Base-by-base conservation (phyloP, 2,888 invertebrate species). In the Netelia melanura region DNA sequence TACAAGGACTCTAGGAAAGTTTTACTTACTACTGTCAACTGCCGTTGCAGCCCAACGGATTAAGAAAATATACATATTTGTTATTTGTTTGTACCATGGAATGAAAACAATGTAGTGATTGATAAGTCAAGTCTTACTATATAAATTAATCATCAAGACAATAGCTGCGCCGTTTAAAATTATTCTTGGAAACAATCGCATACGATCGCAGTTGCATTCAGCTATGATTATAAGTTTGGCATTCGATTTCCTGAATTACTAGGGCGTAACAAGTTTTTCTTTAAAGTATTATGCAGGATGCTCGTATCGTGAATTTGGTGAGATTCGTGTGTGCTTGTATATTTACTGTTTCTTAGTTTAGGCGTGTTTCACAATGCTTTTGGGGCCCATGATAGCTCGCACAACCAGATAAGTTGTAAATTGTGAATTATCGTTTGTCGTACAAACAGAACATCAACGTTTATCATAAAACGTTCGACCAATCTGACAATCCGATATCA, bases 11-110 rank as follows among this genome's bases (percentile, higher is more conserved):
- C 9, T 58, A 25, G 43, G 71, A 43, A 79, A 56, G 77, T 72
- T 84, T 92, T 91, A 93, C 94, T 92, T 93, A 93, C 91, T 92
- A 91, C 90, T 91, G 83, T 91, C 93, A 90, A 90, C 93, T 93
- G 90, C 90, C 87, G 88, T 87, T 89, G 91, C 90, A 92, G 91
- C 92, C 86, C 86, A 92, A 72, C 10, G 48, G 67, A 76, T 82
- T 17, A 58, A 91, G 89, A 91, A 86, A 88, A 84, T 83, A 89
- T 89, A 76, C 76, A 87, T 71, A 80, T 88, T 87, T 90, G 83
- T 86, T 71, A 81, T 74, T 83, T 75, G 77, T 67, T 48, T 64
- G n/a, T 68, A 76, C 48, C 14, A 52, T 56, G 11, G 64, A 70
- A 14, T 43, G 8, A 64, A 6, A 48, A 61, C 5, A 48, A 71